phyloP scores from a whole-genome alignment of 1,140 invertebrate species.

The Orchestia grillus region DNA sequence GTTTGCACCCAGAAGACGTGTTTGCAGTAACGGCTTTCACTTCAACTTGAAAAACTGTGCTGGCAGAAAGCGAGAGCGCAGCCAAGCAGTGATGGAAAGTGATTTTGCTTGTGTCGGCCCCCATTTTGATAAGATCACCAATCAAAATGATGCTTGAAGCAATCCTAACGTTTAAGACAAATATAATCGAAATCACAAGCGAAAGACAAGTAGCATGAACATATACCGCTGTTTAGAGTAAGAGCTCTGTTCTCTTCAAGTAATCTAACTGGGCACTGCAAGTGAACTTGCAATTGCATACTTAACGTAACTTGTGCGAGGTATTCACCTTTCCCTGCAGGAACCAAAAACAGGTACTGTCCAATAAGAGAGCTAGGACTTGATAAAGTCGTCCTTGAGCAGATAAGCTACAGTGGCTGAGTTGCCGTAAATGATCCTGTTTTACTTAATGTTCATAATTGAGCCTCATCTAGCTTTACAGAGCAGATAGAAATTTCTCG shows the following conservation, averaged over 20 bases:
- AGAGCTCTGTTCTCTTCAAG: background rate
- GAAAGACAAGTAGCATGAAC: too few species aligned
- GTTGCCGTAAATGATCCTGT: background rate
- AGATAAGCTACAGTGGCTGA: background rate
- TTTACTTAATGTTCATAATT: background rate
- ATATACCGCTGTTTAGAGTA: background rate
- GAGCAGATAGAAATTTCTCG: background rate
- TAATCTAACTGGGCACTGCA: background rate
- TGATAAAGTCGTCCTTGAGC: background rate
- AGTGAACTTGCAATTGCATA: background rate
- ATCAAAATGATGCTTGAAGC: background rate
- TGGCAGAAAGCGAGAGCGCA: background rate
- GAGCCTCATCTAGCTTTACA: background rate
- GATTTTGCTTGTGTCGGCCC: background rate
- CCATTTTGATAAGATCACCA: background rate
- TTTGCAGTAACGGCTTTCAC: background rate
- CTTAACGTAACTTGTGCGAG: background rate
- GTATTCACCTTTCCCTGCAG: background rate
- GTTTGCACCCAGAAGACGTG: background rate
- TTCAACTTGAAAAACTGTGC: background rate
- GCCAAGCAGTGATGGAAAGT: background rate
- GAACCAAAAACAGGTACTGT: background rate
- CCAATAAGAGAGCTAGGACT: background rate
- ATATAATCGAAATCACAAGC: background rate
- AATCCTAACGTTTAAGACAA: background rate